A percentile compares a stretch with the other conserved stretches of the same genome.
These are phyloP conservation scores for Pseudochirops cupreus DNA, from an alignment of 2,797 vertebrate genomes.

Conservation along the genomic window DNA sequence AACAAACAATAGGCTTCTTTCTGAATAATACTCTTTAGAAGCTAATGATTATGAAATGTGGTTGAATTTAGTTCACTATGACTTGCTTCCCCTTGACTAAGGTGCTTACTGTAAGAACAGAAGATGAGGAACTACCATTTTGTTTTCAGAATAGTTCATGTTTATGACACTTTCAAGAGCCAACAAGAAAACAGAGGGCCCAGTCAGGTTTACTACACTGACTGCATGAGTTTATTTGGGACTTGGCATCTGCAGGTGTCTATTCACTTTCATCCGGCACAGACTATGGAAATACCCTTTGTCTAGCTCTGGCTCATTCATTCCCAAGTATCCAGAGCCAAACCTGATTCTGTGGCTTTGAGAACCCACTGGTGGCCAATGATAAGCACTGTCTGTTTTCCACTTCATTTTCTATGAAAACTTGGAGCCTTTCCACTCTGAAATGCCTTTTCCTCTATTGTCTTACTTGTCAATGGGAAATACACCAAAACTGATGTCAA, in stretches of 20 bases:
- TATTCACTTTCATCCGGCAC: background rate
- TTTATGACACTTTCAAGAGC: conserved; percentile 1
- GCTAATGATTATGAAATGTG: conserved; percentile 56
- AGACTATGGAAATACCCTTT: background rate
- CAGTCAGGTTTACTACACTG: conserved; percentile 5
- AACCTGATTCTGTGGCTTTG: background rate
- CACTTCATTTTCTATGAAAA: background rate
- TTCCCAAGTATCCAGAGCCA: background rate
- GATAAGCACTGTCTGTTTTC: background rate
- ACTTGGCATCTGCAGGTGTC: background rate
- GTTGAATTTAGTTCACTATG: conserved; percentile 61
- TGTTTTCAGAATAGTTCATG: conserved; percentile 34
- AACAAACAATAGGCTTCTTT: background rate
- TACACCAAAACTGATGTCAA: background rate
- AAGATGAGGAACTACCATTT: conserved; percentile 38
- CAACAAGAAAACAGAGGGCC: conserved; percentile 26
- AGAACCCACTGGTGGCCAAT: background rate
- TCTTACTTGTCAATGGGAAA: background rate
- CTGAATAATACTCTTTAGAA: background rate
- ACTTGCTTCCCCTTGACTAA: conserved; percentile 47
- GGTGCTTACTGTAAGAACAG: conserved; percentile 28
- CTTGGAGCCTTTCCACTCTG: background rate
- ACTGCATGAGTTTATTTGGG: conserved; percentile 14
- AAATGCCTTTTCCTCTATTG: background rate
- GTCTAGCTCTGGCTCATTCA: conserved; percentile 8